Percentiles rank a stretch among this genome's conserved stretches.
Conservation (phyloP, 2,888 invertebrate species). For the Iselma pallidipennis region DNA sequence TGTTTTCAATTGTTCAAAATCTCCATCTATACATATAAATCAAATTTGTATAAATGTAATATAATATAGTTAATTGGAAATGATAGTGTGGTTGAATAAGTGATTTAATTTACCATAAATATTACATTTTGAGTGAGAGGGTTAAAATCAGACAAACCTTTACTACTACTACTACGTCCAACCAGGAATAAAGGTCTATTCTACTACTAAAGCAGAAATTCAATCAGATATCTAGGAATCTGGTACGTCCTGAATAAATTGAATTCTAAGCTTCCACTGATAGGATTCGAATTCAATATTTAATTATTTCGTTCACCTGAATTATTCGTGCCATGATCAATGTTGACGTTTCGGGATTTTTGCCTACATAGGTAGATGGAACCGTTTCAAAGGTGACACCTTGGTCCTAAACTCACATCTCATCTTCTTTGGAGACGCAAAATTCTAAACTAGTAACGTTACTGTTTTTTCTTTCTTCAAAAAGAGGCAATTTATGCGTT, state of each 20-base stretch:
- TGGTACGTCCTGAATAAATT: background rate
- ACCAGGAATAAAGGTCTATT: background rate
- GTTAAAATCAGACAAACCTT: background rate
- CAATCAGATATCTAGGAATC: background rate
- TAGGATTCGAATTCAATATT: background rate
- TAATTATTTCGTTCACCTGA: background rate
- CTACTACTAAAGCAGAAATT: background rate
- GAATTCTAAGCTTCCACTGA: slow-evolving; percentile 1
- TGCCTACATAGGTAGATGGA: no score
- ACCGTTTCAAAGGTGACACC: no score
- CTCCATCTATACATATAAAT: background rate
- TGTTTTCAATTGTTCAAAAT: background rate
- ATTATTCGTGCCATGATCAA: background rate
- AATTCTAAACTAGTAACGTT: no score
- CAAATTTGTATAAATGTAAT: background rate
- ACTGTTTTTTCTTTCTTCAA: no score
- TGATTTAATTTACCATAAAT: background rate
- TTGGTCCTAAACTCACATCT: no score
- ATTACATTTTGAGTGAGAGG: background rate
- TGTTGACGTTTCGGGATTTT: no score
- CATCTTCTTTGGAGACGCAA: no score
- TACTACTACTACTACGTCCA: background rate
- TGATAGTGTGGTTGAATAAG: no score
- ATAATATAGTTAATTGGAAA: no score
- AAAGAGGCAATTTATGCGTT: no score